Evolutionary conservation across 2,797 vertebrate genomes (phyloP).

Genomic region (Micrastur ruficollis): DNA sequence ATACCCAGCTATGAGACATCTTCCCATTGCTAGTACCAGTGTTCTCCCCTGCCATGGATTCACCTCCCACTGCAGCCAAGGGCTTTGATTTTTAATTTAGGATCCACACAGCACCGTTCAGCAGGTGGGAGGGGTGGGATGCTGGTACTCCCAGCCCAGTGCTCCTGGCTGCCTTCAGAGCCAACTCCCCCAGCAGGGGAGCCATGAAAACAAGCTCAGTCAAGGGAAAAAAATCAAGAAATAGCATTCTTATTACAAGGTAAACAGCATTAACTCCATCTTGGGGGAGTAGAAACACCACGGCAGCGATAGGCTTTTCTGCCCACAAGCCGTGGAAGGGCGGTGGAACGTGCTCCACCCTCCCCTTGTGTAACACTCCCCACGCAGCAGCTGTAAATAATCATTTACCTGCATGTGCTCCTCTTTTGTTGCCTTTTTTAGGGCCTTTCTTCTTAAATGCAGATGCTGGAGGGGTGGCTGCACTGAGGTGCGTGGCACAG

Average conservation of each 20-base stretch:
- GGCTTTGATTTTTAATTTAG: neutral
- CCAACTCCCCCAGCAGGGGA: neutral
- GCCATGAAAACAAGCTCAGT: constrained; percentile 10
- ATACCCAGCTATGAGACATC: neutral
- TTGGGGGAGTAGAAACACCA: constrained; percentile 30
- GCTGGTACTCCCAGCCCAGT: neutral
- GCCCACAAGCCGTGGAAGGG: neutral
- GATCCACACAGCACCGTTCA: neutral
- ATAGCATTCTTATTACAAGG: constrained; percentile 55
- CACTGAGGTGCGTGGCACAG: neutral
- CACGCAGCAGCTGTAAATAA: constrained; percentile 45
- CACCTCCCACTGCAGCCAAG: neutral
- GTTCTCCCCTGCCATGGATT: neutral
- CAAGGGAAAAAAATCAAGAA: neutral
- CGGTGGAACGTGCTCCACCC: neutral
- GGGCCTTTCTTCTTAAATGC: neutral
- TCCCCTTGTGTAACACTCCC: constrained; percentile 19
- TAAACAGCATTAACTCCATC: constrained; percentile 45
- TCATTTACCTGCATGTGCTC: constrained; percentile 35
- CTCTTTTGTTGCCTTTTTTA: neutral
- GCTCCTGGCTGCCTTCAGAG: neutral
- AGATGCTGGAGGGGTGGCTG: neutral
- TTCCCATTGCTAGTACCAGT: neutral
- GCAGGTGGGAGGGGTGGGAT: constrained; percentile 13
- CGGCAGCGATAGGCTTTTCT: neutral